These are phyloP conservation scores for Connochaetes taurinus DNA, from an alignment of 2,113 vertebrate species.

Conservation along the genomic window DNA sequence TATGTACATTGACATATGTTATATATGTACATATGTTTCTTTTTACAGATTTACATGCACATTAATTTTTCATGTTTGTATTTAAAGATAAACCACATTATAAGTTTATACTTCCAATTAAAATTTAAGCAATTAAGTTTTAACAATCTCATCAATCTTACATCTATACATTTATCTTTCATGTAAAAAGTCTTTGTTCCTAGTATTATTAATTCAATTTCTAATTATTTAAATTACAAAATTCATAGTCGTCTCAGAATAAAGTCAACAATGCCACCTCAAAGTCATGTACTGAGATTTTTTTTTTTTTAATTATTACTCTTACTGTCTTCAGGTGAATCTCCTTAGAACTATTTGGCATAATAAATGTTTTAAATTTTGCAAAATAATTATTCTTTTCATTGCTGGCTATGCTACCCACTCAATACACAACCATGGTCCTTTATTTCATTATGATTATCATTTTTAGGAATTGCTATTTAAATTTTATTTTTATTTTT, in stretches of 20 bases:
- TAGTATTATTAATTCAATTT: neutral
- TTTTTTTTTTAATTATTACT: neutral
- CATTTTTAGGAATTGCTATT: neutral
- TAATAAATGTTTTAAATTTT: neutral
- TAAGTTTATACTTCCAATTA: neutral
- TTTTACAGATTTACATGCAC: neutral
- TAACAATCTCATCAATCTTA: neutral
- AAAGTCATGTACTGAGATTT: neutral
- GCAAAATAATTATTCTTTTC: neutral
- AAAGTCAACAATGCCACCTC: neutral
- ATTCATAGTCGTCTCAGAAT: neutral
- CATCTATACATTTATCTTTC: neutral
- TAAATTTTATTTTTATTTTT: neutral
- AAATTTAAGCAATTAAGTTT: neutral
- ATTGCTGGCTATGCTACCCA: neutral
- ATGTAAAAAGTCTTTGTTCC: neutral
- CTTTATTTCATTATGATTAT: neutral
- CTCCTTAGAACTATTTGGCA: neutral
- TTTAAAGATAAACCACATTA: neutral
- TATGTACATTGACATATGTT: neutral
- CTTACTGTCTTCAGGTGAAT: neutral
- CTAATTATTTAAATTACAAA: constrained; percentile 3
- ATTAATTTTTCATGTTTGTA: neutral
- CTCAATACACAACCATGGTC: neutral
- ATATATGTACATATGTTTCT: neutral